Evolutionary conservation across 2,888 invertebrate genomes (phyloP).

Genomic region (Hydrotaea cyrtoneurina): DNA sequence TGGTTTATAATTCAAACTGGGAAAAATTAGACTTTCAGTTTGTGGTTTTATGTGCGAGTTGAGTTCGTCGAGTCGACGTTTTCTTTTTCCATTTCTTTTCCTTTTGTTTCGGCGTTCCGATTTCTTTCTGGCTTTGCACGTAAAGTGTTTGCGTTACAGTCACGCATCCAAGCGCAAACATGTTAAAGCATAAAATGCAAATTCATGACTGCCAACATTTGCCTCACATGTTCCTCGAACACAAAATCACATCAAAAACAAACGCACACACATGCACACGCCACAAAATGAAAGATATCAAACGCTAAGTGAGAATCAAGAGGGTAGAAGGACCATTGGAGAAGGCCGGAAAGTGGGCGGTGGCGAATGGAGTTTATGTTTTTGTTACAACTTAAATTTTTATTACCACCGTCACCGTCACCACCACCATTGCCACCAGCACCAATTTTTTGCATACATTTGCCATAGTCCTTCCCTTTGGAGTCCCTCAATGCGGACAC

Average conservation of each 20-base stretch:
- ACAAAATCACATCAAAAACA: constrained; percentile 38
- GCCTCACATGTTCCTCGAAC: constrained; percentile 19
- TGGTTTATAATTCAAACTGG: constrained; percentile 22
- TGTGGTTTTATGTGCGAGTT: constrained; percentile 18
- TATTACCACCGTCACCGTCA: not conserved
- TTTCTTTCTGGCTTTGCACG: constrained; percentile 40
- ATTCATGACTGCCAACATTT: constrained; percentile 56
- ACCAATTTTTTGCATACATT: too few relatives aligned
- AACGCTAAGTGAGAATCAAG: constrained; percentile 5
- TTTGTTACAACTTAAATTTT: constrained; percentile 28
- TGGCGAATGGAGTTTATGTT: constrained; percentile 18
- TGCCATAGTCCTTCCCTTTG: not conserved
- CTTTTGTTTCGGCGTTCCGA: constrained; percentile 14
- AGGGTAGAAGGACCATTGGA: not conserved
- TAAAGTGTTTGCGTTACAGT: constrained; percentile 58
- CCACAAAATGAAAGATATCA: constrained; percentile 19
- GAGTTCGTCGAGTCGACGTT: not conserved
- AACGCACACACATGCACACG: constrained; percentile 18
- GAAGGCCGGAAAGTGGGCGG: not conserved
- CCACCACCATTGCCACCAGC: not conserved
- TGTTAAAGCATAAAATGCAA: constrained; percentile 61
- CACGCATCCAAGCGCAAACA: constrained; percentile 59
- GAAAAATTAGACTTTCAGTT: constrained; percentile 44
- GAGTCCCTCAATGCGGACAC: constrained; percentile 1
- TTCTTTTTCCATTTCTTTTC: not conserved